Evolutionary conservation across 2,888 invertebrate genomes (phyloP).

Genomic region (Apotomis turbidana): DNA sequence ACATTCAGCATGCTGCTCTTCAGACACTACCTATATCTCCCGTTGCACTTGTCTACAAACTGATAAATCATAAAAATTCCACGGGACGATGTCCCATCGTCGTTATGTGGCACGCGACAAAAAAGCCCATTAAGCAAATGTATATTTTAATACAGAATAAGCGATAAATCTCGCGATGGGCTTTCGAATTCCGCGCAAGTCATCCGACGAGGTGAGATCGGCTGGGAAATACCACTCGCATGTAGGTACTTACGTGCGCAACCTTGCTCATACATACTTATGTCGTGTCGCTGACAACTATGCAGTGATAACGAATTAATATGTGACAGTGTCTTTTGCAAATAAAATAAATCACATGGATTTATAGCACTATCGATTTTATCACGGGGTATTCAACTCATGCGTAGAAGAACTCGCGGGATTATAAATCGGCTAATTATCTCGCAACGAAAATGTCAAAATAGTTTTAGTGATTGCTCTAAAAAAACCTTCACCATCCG

Average conservation of each 20-base stretch:
- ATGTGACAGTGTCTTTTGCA: constrained; percentile 48
- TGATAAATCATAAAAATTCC: constrained; percentile 73
- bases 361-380: constrained; percentile 38
- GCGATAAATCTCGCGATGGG: constrained; percentile 83
- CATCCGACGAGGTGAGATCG: constrained; percentile 81
- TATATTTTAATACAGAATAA: constrained; percentile 82
- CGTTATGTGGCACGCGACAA: constrained; percentile 77
- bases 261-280: constrained; percentile 64
- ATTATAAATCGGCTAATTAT: constrained; percentile 28
- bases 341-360: constrained; percentile 39
- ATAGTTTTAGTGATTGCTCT: constrained; percentile 15
- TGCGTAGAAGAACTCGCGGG: constrained; percentile 29
- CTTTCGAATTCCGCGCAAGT: constrained; percentile 83
- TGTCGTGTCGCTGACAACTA: constrained; percentile 63
- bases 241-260: constrained; percentile 64
- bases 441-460: background rate
- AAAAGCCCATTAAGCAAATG: constrained; percentile 81
- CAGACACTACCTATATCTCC: background rate
- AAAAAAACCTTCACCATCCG: background rate
- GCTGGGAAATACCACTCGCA: constrained; percentile 80
- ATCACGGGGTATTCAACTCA: constrained; percentile 35
- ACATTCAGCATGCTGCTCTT: constrained; percentile 42
- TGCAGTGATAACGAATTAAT: constrained; percentile 60
- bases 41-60: constrained; percentile 41
- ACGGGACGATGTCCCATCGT: constrained; percentile 62